Percentiles rank a stretch among this genome's conserved stretches.
These are phyloP conservation scores for Spicauda simplicius DNA, from an alignment of 2,888 invertebrate genomes.

Conservation along the genomic window DNA sequence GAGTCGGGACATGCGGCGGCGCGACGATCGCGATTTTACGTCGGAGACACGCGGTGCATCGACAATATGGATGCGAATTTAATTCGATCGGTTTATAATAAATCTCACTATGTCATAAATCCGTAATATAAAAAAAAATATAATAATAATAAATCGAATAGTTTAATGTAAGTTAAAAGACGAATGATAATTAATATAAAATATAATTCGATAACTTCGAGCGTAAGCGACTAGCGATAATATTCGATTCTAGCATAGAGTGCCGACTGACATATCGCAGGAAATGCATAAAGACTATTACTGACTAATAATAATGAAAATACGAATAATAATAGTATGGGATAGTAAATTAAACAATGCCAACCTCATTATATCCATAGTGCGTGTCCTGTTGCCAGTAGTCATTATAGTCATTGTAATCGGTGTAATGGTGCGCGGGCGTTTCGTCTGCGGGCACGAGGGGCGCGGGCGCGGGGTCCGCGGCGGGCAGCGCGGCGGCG, in stretches of 20 bases:
- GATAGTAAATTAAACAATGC: slow-evolving; percentile 32
- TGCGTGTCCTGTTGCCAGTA: slow-evolving; percentile 60
- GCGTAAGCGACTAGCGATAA: no score
- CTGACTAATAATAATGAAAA: no score
- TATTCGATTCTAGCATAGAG: no score
- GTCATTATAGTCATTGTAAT: slow-evolving; percentile 48
- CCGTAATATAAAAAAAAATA: no score
- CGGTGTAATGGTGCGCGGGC: slow-evolving; percentile 44
- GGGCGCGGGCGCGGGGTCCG: slow-evolving; percentile 31
- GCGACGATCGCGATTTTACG: neutral
- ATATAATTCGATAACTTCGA: no score
- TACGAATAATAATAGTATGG: no score
- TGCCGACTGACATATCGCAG: no score
- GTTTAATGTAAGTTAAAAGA: no score
- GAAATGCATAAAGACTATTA: no score
- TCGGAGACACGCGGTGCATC: neutral
- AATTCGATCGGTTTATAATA: neutral
- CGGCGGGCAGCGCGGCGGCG: slow-evolving; percentile 41
- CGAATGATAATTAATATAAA: no score
- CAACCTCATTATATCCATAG: slow-evolving; percentile 63
- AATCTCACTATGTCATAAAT: no score
- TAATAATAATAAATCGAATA: no score
- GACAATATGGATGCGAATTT: neutral
- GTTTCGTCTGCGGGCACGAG: slow-evolving; percentile 46
- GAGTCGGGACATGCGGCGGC: slow-evolving; percentile 13